A percentile compares a stretch with the other conserved stretches of the same genome.
These are phyloP conservation scores for Naso thynnoides DNA, from an alignment of 2,797 vertebrate species.

Conservation along the genomic window DNA sequence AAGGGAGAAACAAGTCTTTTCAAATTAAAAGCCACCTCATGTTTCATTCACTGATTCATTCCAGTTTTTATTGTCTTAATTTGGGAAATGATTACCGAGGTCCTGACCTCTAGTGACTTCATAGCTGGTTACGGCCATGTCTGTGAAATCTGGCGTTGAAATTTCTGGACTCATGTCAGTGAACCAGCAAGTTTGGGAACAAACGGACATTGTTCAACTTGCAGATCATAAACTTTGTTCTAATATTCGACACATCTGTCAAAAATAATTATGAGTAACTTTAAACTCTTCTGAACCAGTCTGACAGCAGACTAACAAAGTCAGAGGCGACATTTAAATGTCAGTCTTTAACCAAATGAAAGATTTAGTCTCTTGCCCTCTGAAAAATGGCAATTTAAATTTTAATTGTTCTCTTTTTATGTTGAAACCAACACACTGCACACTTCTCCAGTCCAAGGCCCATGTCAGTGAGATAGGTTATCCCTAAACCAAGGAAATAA, in stretches of 20 bases:
- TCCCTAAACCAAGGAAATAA: too few species aligned
- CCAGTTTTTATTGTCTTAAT: too few species aligned
- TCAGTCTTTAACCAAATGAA: neutral
- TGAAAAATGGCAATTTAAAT: neutral
- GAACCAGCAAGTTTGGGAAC: neutral
- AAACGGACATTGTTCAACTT: neutral
- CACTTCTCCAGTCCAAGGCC: neutral
- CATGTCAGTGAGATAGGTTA: too few species aligned
- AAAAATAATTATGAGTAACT: too few species aligned
- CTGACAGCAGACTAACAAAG: neutral
- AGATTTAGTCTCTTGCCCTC: neutral
- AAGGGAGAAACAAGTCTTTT: too few species aligned
- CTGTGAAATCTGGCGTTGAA: too few species aligned
- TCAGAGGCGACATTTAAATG: neutral
- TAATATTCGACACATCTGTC: neutral
- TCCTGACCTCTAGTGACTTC: too few species aligned
- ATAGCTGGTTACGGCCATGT: too few species aligned
- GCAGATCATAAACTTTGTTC: neutral
- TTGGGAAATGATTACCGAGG: too few species aligned
- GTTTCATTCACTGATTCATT: too few species aligned
- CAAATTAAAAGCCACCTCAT: too few species aligned
- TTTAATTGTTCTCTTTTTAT: neutral
- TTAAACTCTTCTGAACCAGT: neutral
- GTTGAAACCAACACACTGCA: neutral
- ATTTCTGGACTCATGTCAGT: neutral